Base-by-base conservation (phyloP, 1,140 invertebrate genomes). In the Solen grandis region DNA sequence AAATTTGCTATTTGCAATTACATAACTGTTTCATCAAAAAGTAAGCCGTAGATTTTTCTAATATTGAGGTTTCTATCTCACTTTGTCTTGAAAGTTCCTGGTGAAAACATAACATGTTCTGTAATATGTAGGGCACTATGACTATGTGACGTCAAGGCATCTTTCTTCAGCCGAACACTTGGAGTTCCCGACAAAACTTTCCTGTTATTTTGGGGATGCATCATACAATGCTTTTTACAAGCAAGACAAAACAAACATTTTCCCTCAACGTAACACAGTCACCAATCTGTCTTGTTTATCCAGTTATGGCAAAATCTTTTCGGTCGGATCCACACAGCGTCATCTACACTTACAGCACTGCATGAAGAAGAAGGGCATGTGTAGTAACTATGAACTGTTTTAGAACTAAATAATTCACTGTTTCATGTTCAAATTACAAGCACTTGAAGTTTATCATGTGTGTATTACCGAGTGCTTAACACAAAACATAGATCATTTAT, bases 251-350 rank as follows among this genome's bases (percentile, higher is more conserved):
- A 72, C 68, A 72, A 19, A 16, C 54, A 46, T 33, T 57, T 33
- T 31, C 68, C 54, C 33, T 55, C 68, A 57, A 72, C 68, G 57
- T 72, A 72, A 4, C 54, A 29, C 52, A 72, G 36, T 52, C 68
- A 57, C 68, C 54, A 72, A 27, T 69, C 19, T 8, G 8, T 46
- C 8, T 65, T 31, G 5, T 65, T 35, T 31, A n/a, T n/a, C n/a
- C n/a, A n/a, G n/a, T n/a, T n/a, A n/a, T n/a, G n/a, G n/a, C n/a
- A n/a, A n/a, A n/a, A n/a, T n/a, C n/a, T n/a, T n/a, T n/a, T n/a
- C n/a, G n/a, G n/a, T n/a, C n/a, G n/a, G n/a, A n/a, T n/a, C n/a
- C n/a, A n/a, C n/a, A n/a, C n/a, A n/a, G n/a, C n/a, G n/a, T n/a
- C n/a, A n/a, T n/a, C n/a, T n/a, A n/a, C n/a, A n/a, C n/a, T n/a